Conservation (phyloP, 2,888 invertebrate species). For the Beris morrisii region DNA sequence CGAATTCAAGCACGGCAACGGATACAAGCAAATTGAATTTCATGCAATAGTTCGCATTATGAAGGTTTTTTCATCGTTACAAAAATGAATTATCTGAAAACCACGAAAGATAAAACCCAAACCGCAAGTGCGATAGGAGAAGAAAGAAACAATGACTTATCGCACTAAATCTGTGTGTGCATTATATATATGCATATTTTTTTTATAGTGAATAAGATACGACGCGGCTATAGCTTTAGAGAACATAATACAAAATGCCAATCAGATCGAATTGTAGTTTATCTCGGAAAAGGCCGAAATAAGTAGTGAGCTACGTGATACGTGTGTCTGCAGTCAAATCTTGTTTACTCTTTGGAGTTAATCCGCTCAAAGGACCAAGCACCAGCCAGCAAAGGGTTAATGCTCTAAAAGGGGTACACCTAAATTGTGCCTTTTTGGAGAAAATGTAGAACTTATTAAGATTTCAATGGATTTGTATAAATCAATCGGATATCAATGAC, state of each 20-base stretch:
- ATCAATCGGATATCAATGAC: no score
- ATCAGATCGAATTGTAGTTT: slow-evolving; percentile 1
- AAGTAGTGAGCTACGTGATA: no score
- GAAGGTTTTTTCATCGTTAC: slow-evolving; percentile 18
- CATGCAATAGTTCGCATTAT: neutral
- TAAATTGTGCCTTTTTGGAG: no score
- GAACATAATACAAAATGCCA: neutral
- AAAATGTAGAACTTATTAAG: no score
- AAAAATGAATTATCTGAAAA: slow-evolving; percentile 33
- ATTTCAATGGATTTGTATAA: no score
- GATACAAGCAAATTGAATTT: slow-evolving; percentile 25
- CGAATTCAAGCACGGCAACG: slow-evolving; percentile 1
- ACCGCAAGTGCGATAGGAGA: slow-evolving; percentile 26
- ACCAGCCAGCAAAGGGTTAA: no score
- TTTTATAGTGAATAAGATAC: no score
- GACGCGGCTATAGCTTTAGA: neutral
- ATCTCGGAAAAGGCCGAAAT: neutral
- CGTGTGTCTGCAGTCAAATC: slow-evolving; percentile 1
- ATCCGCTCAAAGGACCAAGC: neutral
- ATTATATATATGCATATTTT: no score
- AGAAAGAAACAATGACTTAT: slow-evolving; percentile 3
- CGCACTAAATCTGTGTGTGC: slow-evolving; percentile 1
- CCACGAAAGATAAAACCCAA: slow-evolving; percentile 37
- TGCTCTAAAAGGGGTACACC: no score
- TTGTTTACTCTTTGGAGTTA: slow-evolving; percentile 8